Evolutionary conservation across 2,113 vertebrate species (phyloP), one percentile per base, ranked within the genome.

Genomic region (Sprattus sprattus): DNA sequence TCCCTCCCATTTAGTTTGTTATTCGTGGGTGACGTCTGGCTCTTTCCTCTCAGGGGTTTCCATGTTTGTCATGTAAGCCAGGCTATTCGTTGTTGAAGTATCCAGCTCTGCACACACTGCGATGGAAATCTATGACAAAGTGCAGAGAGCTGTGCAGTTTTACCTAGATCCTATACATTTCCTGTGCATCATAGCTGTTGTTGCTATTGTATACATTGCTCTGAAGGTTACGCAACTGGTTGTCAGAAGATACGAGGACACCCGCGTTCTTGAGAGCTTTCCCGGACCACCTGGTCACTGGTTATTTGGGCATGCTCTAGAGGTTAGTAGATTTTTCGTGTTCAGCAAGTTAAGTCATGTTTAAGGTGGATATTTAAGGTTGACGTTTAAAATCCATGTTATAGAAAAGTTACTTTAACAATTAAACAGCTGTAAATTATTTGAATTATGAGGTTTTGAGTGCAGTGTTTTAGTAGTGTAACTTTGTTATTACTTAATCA

Each of bases 221-320:
- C 82, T 96, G 54, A 94, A 95, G 86, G 81, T 92, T 45, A 84
- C 92, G 54, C 84, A 85, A 85, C 91, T 97, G 39, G 87, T 94
- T 49, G 82, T 92, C 6, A 86, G 92, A 46, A 94, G 93, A 16
- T 92, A 89, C 86, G 92, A 86, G 85, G 88, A 95, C 85, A 85
- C 91, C 78, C 87, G 86, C 20, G 92, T 91, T 1, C 81, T 97
- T 85, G 91, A 93, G 16, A 86, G 49, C 3, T 97, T 97, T 81
- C 94, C 95, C 4, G 95, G 95, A 0, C 91, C 95, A 4, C 94
- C 95, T 0, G 86, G 88, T 0, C 96, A 97, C 83, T 97, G 96
- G 96, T 90, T 97, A 2, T 91, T 94, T 0, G 96, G 97, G 0
- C 94, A 97, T 49, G 87, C 94, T 1, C 89, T 86, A 0, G 93